Evolutionary conservation across 1,140 invertebrate species (phyloP).

Genomic region (Calliphora vicina): DNA sequence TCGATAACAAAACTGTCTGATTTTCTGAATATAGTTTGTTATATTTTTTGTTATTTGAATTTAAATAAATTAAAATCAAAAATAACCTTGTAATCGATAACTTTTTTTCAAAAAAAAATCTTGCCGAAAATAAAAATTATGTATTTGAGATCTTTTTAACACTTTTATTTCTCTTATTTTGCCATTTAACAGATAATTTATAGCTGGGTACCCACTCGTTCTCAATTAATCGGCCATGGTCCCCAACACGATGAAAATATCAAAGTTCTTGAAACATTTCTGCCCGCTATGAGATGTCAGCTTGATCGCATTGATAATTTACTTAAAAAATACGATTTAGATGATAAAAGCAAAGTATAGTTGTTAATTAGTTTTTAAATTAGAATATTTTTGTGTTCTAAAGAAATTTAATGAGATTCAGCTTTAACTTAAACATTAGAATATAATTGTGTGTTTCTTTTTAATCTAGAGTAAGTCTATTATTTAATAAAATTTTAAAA

Average conservation of each 20-base stretch:
- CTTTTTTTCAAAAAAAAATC: no score
- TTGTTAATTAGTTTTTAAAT: no score
- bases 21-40: no score
- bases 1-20: no score
- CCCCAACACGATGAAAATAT: slow-evolving; percentile 53
- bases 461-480: background rate
- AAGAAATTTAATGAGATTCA: background rate
- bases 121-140: no score
- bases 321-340: slow-evolving; percentile 52
- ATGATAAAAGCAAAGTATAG: slow-evolving; percentile 54
- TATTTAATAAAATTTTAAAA: background rate
- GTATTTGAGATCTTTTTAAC: background rate
- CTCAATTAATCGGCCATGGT: slow-evolving; percentile 54
- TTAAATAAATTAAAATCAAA: no score
- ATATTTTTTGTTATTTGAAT: no score
- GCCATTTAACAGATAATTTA: slow-evolving; percentile 55
- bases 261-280: slow-evolving; percentile 48
- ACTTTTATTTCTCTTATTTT: slow-evolving; percentile 18
- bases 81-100: no score
- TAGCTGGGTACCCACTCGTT: slow-evolving; percentile 56
- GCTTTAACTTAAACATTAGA: background rate
- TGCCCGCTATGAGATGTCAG: slow-evolving; percentile 53
- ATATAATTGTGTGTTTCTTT: background rate
- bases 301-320: slow-evolving; percentile 52
- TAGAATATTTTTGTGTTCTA: no score